Conservation (phyloP, 37 sponge, comb jelly and placozoan species). For the Aplysina aerophoba region DNA sequence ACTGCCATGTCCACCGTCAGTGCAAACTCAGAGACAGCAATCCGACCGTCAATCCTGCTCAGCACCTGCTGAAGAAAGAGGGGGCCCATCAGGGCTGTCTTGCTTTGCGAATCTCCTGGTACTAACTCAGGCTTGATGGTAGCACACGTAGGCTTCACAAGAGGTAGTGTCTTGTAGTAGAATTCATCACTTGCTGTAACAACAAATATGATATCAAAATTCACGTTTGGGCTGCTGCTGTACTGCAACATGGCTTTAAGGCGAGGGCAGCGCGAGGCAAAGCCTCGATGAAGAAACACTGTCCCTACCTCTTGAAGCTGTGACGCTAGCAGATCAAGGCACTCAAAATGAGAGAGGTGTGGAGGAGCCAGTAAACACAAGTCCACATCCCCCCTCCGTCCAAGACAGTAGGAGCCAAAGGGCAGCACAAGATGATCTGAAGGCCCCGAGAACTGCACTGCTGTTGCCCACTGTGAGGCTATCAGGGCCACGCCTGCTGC, state of each 20-base stretch:
- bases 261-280: slow-evolving; percentile 80
- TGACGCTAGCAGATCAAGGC: slow-evolving; percentile 48
- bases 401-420: slow-evolving; percentile 81
- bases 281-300: slow-evolving; percentile 58
- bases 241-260: slow-evolving; percentile 67
- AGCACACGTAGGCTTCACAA: neutral
- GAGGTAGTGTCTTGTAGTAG: slow-evolving; percentile 9
- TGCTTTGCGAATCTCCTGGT: slow-evolving; percentile 52
- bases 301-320: slow-evolving; percentile 64
- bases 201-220: slow-evolving; percentile 79
- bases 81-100: slow-evolving; percentile 77
- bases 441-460: slow-evolving; percentile 53
- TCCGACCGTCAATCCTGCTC: slow-evolving; percentile 3
- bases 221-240: slow-evolving; percentile 38
- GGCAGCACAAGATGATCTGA: slow-evolving; percentile 52
- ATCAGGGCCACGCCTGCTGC: slow-evolving; percentile 63
- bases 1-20: slow-evolving; percentile 66
- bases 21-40: slow-evolving; percentile 47
- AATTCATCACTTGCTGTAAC: slow-evolving; percentile 18
- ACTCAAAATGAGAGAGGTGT: slow-evolving; percentile 44
- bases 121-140: slow-evolving; percentile 21
- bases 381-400: slow-evolving; percentile 75
- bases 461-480: slow-evolving; percentile 51
- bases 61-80: slow-evolving; percentile 54
- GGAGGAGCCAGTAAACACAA: slow-evolving; percentile 76